Evolutionary conservation across 1,140 invertebrate genomes (phyloP).

Genomic region (Drosophila teissieri): DNA sequence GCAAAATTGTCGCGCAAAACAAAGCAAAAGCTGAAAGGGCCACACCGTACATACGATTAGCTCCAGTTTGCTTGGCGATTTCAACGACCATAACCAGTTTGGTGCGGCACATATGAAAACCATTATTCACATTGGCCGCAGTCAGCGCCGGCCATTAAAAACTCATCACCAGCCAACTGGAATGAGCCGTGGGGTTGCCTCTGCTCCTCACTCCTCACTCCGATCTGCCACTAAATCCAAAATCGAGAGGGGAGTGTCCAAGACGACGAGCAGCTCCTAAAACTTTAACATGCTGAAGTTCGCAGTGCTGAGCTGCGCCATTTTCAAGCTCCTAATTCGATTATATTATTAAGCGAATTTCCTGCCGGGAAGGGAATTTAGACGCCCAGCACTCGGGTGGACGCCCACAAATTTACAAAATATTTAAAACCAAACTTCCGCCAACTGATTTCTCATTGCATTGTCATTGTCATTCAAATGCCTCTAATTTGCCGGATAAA

Average conservation of each 20-base stretch:
- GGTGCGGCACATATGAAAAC: constrained; percentile 37
- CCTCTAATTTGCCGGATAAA: constrained; percentile 44
- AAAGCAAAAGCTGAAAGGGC: neutral
- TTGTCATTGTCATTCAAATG: constrained; percentile 70
- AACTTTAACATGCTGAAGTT: constrained; percentile 61
- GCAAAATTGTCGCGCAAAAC: neutral
- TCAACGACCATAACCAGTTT: constrained; percentile 43
- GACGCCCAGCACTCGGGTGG: constrained; percentile 11
- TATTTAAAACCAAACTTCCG: constrained; percentile 81
- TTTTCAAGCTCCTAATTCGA: constrained; percentile 51
- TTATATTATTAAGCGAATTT: constrained; percentile 23
- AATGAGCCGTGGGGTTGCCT: constrained; percentile 60
- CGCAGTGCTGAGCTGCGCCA: constrained; percentile 59
- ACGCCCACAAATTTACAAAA: constrained; percentile 83
- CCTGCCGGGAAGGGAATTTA: too few relatives aligned
- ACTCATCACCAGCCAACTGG: constrained; percentile 79
- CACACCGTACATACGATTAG: constrained; percentile 34
- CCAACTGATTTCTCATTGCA: constrained; percentile 46
- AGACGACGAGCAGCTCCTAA: constrained; percentile 39
- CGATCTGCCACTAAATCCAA: constrained; percentile 4
- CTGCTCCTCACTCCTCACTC: constrained; percentile 5
- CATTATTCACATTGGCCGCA: constrained; percentile 70
- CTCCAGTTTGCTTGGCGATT: constrained; percentile 54
- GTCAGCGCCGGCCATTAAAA: constrained; percentile 75
- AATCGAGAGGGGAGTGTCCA: constrained; percentile 68